Evolutionary conservation across 2,113 vertebrate genomes (phyloP).

Genomic region (Psettodes erumei): DNA sequence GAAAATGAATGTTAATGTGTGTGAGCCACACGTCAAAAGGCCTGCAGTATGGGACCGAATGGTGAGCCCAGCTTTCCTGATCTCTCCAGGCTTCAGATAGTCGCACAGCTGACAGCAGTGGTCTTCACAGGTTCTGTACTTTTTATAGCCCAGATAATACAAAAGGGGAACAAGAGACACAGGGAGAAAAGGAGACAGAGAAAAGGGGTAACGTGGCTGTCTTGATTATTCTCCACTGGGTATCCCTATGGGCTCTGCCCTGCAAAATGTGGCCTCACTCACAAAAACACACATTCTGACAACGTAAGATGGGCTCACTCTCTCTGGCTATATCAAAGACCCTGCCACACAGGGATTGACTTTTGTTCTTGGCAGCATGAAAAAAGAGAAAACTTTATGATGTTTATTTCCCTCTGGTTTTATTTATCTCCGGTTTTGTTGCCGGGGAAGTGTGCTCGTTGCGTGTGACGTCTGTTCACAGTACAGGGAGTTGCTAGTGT

Average conservation of each 20-base stretch:
- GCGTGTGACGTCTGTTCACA: slow-evolving; percentile 28
- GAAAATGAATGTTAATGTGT: not conserved
- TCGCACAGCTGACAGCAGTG: slow-evolving; percentile 40
- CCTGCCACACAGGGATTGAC: slow-evolving; percentile 41
- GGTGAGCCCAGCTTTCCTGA: slow-evolving; percentile 8
- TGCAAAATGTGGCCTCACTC: slow-evolving; percentile 16
- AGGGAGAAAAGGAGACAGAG: not conserved
- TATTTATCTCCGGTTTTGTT: slow-evolving; percentile 44
- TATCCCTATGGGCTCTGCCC: slow-evolving; percentile 38
- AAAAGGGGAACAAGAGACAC: slow-evolving; percentile 2
- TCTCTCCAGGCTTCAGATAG: slow-evolving; percentile 32
- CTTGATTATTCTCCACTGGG: slow-evolving; percentile 15
- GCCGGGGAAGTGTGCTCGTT: slow-evolving; percentile 19
- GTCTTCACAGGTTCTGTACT: slow-evolving; percentile 26
- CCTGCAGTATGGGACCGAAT: not conserved
- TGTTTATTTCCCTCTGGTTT: slow-evolving; percentile 63
- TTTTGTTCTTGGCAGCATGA: slow-evolving; percentile 62
- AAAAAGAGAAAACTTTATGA: slow-evolving; percentile 61
- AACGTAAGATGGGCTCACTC: slow-evolving; percentile 33
- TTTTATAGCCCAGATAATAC: slow-evolving; percentile 42
- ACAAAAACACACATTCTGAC: slow-evolving; percentile 45
- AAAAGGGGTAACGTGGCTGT: not conserved
- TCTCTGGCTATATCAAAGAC: slow-evolving; percentile 54
- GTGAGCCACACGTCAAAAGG: slow-evolving; percentile 11
- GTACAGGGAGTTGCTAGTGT: slow-evolving; percentile 27